Base-by-base conservation (phyloP, 92 coral and sea anemone genomes). In the Phenganax subtilis region DNA sequence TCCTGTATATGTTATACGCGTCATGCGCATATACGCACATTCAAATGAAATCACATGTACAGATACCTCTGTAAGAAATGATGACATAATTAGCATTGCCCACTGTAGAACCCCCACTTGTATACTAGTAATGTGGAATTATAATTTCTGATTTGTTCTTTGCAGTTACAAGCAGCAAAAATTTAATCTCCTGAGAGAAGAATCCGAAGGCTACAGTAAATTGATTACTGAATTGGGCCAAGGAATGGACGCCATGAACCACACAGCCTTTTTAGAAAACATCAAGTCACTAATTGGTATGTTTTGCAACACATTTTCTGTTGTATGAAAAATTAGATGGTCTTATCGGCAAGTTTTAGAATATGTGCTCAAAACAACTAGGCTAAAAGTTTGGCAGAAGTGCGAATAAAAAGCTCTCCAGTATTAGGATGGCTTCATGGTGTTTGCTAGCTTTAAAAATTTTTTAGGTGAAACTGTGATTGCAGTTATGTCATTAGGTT, bases 181-280 rank as follows among this genome's bases (percentile, higher is more conserved):
- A 82, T 96, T 87, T 75, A 96, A 96, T 84, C 90, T 96, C 7
- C 72, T 90, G 17, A 82, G 98, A 53, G 98, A 96, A 80, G 98
- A 96, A 87, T 92, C 96, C 59, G 98, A 96, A 86, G 98, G 98
- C 10, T 96, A 96, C 86, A 93, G 91, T 17, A 96, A 96, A 80
- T 87, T 96, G 66, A 85, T 90, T 12, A 88, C 87, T 0, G 98
- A 96, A 55, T 70, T 96, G 85, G 96, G 97, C 0, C 97, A 92
- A 75, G 98, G 90, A 62, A 84, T 90, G 51, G 93, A 91, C 60
- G 63, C 88, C 64, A 86, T 86, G 10, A 96, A 89, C 54, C 87
- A 91, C 73, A 75, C 78, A 63, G 87, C 87, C 37, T 91, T 88
- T 65, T 74, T 92, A 81, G 89, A 96, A 83, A 96, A 96, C 80